A percentile compares a stretch with the other conserved stretches of the same genome.
phyloP scores from a whole-genome alignment of 2,797 vertebrate genomes.

The Cetoscarus ocellatus region DNA sequence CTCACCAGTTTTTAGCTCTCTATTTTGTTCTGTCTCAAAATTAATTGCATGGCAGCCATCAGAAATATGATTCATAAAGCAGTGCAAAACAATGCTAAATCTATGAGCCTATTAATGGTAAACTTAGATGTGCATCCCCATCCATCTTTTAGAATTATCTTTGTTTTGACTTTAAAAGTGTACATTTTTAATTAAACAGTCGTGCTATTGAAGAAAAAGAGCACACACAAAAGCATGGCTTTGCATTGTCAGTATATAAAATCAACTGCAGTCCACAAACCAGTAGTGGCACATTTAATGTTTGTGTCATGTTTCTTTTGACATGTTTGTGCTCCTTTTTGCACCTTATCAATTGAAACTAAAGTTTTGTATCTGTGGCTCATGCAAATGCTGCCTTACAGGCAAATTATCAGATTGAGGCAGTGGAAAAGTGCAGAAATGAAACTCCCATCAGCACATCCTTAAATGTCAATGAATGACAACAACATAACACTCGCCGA shows the following conservation, averaged over 20 bases:
- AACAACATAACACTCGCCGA: conserved; percentile 44
- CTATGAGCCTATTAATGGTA: no score
- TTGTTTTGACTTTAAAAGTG: no score
- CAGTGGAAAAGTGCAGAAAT: conserved; percentile 58
- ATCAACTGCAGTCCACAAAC: conserved; percentile 31
- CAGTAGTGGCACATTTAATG: conserved; percentile 23
- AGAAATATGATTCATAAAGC: no score
- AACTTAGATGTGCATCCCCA: no score
- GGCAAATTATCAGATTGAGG: conserved; percentile 39
- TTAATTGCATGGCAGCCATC: no score
- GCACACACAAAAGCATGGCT: conserved; percentile 39
- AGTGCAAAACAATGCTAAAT: no score
- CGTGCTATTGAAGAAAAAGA: neutral
- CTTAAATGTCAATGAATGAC: conserved; percentile 77
- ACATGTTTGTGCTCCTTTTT: conserved; percentile 18
- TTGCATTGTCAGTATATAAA: conserved; percentile 41
- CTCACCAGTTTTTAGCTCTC: no score
- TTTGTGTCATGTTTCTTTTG: conserved; percentile 31
- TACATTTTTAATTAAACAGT: no score
- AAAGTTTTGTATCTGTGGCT: conserved; percentile 35
- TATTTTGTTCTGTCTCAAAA: no score
- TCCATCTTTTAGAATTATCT: no score
- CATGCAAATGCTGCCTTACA: conserved; percentile 40
- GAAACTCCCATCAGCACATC: conserved; percentile 53
- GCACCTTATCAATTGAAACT: conserved; percentile 41